Conservation (phyloP, 2,797 vertebrate species). For the Eulemur rubriventer region DNA sequence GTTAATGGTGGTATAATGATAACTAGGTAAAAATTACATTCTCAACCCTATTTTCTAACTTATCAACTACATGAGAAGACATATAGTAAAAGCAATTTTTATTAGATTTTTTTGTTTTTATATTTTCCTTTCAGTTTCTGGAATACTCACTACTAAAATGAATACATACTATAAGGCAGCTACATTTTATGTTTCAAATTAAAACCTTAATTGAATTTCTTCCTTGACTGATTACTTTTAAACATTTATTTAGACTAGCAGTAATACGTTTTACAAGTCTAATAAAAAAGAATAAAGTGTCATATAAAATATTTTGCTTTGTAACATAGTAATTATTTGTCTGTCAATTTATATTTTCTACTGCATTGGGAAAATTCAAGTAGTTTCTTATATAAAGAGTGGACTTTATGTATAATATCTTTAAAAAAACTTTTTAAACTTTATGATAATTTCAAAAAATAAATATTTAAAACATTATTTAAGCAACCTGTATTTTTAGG, state of each 20-base stretch:
- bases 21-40: neutral
- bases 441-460: neutral
- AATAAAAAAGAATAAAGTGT: neutral
- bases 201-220: slow-evolving; percentile 20
- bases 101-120: neutral
- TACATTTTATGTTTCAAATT: neutral
- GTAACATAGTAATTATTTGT: slow-evolving; percentile 23
- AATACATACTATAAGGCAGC: neutral
- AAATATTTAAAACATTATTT: neutral
- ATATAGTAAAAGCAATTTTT: neutral
- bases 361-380: neutral
- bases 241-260: neutral
- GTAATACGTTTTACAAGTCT: neutral
- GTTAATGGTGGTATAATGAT: neutral
- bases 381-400: neutral
- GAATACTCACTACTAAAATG: neutral
- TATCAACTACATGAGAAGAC: neutral
- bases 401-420: neutral
- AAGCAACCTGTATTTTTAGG: neutral
- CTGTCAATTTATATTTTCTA: neutral
- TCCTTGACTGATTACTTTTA: neutral
- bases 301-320: slow-evolving; percentile 20
- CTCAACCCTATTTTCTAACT: neutral
- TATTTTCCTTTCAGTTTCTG: neutral
- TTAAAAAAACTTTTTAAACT: neutral